Conservation (phyloP, 1,140 invertebrate genomes). For the Bathynomus jamesi region DNA sequence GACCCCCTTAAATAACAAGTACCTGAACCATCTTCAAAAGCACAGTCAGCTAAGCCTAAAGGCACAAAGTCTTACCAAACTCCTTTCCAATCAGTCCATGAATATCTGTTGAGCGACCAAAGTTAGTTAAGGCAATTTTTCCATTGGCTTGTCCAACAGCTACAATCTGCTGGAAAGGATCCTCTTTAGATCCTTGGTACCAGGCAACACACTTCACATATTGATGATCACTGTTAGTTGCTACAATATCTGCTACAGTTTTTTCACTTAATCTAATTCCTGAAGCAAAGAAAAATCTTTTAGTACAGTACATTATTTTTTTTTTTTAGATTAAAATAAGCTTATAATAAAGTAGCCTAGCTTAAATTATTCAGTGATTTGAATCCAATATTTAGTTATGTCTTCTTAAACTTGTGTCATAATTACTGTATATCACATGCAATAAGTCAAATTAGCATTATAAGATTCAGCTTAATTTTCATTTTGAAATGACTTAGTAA, state of each 20-base stretch:
- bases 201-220: slow-evolving; percentile 71
- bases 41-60: too few species aligned
- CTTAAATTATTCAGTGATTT: too few species aligned
- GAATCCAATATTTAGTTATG: too few species aligned
- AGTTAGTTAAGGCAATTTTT: slow-evolving; percentile 68
- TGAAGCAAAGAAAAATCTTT: slow-evolving; percentile 42
- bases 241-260: slow-evolving; percentile 57
- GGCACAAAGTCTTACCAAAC: slow-evolving; percentile 67
- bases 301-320: slow-evolving; percentile 6
- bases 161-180: slow-evolving; percentile 55
- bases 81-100: slow-evolving; percentile 62
- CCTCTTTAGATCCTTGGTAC: slow-evolving; percentile 58
- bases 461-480: too few species aligned
- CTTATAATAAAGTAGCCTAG: too few species aligned
- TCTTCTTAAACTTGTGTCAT: too few species aligned
- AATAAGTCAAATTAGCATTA: too few species aligned
- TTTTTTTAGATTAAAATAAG: background rate
- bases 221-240: slow-evolving; percentile 56
- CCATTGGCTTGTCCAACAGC: slow-evolving; percentile 79
- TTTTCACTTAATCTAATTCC: slow-evolving; percentile 59
- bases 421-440: too few species aligned
- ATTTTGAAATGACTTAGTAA: too few species aligned
- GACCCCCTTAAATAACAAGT: too few species aligned
- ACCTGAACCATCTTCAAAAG: too few species aligned
- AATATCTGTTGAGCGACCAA: slow-evolving; percentile 62